Base-by-base conservation (phyloP, 2,113 vertebrate genomes). In the Loxodonta africana region DNA sequence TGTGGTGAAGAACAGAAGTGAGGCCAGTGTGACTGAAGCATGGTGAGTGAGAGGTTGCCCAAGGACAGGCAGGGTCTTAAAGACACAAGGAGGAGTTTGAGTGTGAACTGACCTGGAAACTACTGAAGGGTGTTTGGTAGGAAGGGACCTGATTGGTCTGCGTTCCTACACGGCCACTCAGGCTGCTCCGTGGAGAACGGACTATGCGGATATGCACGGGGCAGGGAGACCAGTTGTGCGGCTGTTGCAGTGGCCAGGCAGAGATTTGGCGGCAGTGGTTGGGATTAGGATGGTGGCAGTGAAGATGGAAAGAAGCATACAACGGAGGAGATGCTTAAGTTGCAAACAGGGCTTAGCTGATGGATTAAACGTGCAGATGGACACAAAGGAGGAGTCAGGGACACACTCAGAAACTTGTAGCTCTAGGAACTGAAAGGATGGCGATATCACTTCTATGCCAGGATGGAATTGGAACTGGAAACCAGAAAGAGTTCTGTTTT, bases 251-350 rank as follows among this genome's bases (percentile, higher is more conserved):
- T 5, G 33, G 7, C 69, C 53, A 8, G 15, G 53, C 69, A 37
- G 17, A 82, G 78, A 26, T 6, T 3, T n/a, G 26, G 74, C 7
- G 21, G 60, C 23, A 20, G 18, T 12, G 14, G 15, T 15, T 20
- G 60, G 41, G 41, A 20, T 46, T 8, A 21, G 23, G 63, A 14
- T 1, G 8, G 81, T 12, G 41, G 37, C 15, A 2, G 20, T 11
- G 21, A n/a, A 28, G 44, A 6, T 8, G 51, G n/a, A 14, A 10
- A 25, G 46, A 6, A 7, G 0, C 17, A 53, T 41, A 8, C 41
- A 5, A 0, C 8, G 3, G 5, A 6, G 25, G 44, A 4, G 2
- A 5, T 4, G 33, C 4, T 15, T 0, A 8, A 9, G 78, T 6
- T 6, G 62, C 5, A 8, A 14, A 3, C 9, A 1, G n/a, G 62